Base-by-base conservation (phyloP, 2,113 vertebrate genomes). In the Ochotona curzoniae region DNA sequence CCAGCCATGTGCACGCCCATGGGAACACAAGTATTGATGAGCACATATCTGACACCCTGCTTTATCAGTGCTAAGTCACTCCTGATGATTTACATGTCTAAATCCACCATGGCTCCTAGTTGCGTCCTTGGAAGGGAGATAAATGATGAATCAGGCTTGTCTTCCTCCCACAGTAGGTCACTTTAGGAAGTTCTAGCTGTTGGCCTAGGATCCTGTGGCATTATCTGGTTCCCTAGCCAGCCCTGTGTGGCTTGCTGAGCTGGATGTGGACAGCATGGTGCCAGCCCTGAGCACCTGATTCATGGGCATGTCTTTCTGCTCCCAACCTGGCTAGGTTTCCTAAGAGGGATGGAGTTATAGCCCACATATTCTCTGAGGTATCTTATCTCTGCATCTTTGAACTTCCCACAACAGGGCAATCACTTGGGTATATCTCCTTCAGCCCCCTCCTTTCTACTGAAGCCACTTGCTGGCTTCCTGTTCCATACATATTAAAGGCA, bases 261-360 rank as follows among this genome's bases (percentile, higher is more conserved):
- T 78, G 44, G 13, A 71, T 17, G 5, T 12, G 3, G 44, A 23
- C 21, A 83, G 32, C 3, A 4, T 71, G 4, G 32, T 32, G 8
- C 5, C 64, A 74, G 18, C 30, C 79, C 85, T 2, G 1, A 9
- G 81, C 38, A 14, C 3, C 23, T 63, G 38, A 8, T 60, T 32
- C 1, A 1, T 49, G 14, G 76, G 3, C 14, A 30, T 47, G 30
- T 17, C 44, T 10, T 32, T 4, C 12, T 0, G 2, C 23, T 0
- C 1, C 71, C 35, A 57, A 6, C 28, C n/a, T 13, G n/a, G 21
- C 44, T 51, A 35, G 49, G 25, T 28, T 12, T 74, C 6, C 38
- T n/a, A 32, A 20, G 54, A 38, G 81, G 44, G 10, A 47, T 2
- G 28, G 54, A 85, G 32, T 47, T 70, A 13, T 57, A 83, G 28